Conservation (phyloP, 2,888 invertebrate genomes). For the Cinara cedri region DNA sequence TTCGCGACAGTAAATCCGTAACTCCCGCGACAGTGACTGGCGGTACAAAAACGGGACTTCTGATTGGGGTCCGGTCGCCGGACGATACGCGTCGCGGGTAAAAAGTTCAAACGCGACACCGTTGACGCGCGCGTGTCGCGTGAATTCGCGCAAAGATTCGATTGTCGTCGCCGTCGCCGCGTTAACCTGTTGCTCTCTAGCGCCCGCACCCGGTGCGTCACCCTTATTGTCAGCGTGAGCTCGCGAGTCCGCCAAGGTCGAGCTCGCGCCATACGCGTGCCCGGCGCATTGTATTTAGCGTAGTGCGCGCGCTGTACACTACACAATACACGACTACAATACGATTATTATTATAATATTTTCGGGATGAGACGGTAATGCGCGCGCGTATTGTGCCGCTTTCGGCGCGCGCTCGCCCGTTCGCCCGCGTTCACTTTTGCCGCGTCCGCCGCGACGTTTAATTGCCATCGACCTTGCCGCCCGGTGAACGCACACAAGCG, state of each 20-base stretch:
- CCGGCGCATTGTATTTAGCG: background rate
- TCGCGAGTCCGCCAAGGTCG: constrained; percentile 10
- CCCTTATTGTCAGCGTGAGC: constrained; percentile 24
- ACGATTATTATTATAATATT: constrained; percentile 14
- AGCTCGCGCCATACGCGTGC: background rate
- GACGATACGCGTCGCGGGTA: too few relatives aligned
- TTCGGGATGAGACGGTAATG: background rate
- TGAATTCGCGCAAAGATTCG: background rate
- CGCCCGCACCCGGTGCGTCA: constrained; percentile 26
- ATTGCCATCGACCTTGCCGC: constrained; percentile 51
- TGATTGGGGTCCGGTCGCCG: too few relatives aligned
- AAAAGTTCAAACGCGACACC: too few relatives aligned
- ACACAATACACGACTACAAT: background rate
- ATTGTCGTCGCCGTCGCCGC: background rate
- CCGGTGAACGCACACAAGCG: background rate
- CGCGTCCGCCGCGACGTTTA: constrained; percentile 43
- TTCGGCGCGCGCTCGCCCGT: constrained; percentile 25
- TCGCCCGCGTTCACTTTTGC: too few relatives aligned
- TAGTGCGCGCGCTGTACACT: background rate
- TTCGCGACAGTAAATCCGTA: too few relatives aligned
- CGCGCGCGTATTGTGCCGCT: constrained; percentile 19
- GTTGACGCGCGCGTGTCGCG: background rate
- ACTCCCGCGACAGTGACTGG: too few relatives aligned
- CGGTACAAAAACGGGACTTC: too few relatives aligned
- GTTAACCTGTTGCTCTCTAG: constrained; percentile 23